Evolutionary conservation across 2,113 vertebrate genomes (phyloP).

Genomic region (Salminus brasiliensis): DNA sequence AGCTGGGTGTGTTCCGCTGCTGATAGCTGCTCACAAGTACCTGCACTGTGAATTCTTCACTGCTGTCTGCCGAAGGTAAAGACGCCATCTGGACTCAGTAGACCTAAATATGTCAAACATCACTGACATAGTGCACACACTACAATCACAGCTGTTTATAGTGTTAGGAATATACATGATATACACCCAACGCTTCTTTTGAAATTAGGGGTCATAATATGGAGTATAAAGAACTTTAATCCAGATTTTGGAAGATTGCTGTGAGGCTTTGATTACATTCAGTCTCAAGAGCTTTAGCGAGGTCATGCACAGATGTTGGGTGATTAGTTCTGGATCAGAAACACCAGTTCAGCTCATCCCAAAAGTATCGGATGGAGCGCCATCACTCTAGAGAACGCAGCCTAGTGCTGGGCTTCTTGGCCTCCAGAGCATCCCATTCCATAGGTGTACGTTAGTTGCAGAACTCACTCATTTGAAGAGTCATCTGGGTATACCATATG

Average conservation of each 20-base stretch:
- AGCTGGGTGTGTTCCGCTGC: constrained; percentile 33
- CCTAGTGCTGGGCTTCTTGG: too few relatives aligned
- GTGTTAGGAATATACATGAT: background rate
- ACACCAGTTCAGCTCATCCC: too few relatives aligned
- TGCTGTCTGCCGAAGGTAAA: background rate
- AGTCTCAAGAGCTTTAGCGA: background rate
- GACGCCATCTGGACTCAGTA: background rate
- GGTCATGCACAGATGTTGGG: background rate
- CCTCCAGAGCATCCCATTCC: too few relatives aligned
- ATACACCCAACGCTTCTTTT: too few relatives aligned
- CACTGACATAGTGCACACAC: background rate
- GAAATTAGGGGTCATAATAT: too few relatives aligned
- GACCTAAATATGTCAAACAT: background rate
- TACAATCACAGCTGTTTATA: background rate
- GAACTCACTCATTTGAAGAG: too few relatives aligned
- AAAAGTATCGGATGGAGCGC: too few relatives aligned
- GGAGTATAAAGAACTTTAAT: background rate
- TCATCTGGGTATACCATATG: too few relatives aligned
- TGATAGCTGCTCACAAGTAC: background rate
- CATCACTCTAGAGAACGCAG: too few relatives aligned
- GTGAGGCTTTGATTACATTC: background rate
- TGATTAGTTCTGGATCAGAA: background rate
- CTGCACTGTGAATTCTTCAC: background rate
- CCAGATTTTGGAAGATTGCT: background rate
- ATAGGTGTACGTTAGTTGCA: too few relatives aligned